Evolutionary conservation across 2,113 vertebrate species (phyloP).

Genomic region (Girardinichthys multiradiatus): DNA sequence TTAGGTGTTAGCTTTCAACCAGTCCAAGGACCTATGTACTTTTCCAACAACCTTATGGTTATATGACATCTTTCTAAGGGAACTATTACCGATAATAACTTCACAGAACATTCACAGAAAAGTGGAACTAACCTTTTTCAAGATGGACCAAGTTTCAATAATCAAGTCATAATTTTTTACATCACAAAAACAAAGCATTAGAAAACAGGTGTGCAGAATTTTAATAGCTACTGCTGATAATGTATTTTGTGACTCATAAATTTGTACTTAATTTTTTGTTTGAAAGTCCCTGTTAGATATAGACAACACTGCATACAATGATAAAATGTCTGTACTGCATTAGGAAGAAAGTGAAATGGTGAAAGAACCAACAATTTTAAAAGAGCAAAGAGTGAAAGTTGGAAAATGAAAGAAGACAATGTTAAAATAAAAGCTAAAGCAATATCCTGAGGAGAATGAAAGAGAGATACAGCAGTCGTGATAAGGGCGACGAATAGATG

Average conservation of each 20-base stretch:
- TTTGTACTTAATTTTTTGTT: neutral
- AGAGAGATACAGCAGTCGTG: slow-evolving; percentile 10
- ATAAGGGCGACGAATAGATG: slow-evolving; percentile 19
- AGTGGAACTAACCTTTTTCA: neutral
- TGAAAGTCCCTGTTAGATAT: neutral
- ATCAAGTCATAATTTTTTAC: too few relatives aligned
- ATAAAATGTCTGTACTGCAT: neutral
- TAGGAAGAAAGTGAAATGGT: neutral
- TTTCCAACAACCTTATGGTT: neutral
- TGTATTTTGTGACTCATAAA: too few relatives aligned
- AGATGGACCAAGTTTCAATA: neutral
- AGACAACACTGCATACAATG: neutral
- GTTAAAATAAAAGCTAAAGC: slow-evolving; percentile 18
- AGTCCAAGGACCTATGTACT: neutral
- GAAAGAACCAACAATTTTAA: neutral
- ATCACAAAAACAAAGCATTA: too few relatives aligned
- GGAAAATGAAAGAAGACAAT: neutral
- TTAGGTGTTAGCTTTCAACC: too few relatives aligned
- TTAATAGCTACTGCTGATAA: too few relatives aligned
- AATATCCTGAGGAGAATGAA: slow-evolving; percentile 29
- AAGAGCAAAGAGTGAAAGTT: slow-evolving; percentile 9
- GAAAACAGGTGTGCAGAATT: too few relatives aligned
- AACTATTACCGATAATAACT: neutral
- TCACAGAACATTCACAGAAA: neutral
- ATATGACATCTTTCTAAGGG: neutral